phyloP scores from a whole-genome alignment of 2,113 vertebrate species.

The Ascaphus truei region DNA sequence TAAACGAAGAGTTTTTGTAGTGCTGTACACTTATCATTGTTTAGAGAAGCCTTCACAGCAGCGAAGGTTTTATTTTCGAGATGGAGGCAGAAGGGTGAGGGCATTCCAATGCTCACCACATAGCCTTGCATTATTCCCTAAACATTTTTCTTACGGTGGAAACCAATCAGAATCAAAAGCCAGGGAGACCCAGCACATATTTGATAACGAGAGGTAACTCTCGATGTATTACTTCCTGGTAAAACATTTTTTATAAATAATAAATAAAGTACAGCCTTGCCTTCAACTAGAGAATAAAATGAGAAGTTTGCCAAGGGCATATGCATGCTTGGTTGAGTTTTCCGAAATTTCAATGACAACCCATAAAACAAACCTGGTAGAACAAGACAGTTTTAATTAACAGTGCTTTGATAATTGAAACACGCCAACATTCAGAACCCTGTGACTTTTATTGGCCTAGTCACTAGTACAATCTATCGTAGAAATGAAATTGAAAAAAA shows the following conservation, averaged over 20 bases:
- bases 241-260: too few species aligned
- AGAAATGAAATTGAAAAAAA: conserved; percentile 17
- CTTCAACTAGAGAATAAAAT: conserved; percentile 13
- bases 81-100: not conserved
- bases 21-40: conserved; percentile 28
- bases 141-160: conserved; percentile 14
- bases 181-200: too few species aligned
- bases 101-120: conserved; percentile 18
- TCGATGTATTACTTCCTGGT: too few species aligned
- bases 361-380: conserved; percentile 1
- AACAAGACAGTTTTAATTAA: conserved; percentile 33
- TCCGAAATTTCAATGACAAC: not conserved
- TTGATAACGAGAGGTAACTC: too few species aligned
- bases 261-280: not conserved
- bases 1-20: conserved; percentile 35
- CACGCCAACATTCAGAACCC: conserved; percentile 12
- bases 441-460: conserved; percentile 28
- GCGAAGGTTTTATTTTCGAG: conserved; percentile 22
- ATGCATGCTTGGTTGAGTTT: conserved; percentile 1
- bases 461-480: conserved; percentile 7
- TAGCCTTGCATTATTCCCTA: conserved; percentile 11
- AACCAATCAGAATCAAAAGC: conserved; percentile 1
- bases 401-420: conserved; percentile 33
- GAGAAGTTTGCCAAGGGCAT: conserved; percentile 11
- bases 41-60: conserved; percentile 15